Evolutionary conservation across 2,797 vertebrate species (phyloP).

Genomic region (Perodicticus potto): DNA sequence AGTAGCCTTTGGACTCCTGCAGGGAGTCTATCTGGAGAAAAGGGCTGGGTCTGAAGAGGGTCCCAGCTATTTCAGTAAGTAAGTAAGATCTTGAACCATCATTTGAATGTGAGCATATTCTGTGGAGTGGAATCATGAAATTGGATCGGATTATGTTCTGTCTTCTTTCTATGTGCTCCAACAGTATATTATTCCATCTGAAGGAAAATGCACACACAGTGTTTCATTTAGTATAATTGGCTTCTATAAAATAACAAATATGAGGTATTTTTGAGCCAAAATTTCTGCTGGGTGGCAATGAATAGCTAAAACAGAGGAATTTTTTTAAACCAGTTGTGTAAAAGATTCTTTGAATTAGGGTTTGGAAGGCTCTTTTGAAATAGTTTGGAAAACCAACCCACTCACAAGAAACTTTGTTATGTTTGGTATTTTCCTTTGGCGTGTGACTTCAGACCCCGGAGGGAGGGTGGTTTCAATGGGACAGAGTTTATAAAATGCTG

Average conservation of each 20-base stretch:
- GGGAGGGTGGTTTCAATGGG: neutral
- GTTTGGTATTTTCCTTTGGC: slow-evolving; percentile 46
- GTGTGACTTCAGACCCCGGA: neutral
- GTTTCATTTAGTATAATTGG: neutral
- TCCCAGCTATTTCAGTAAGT: neutral
- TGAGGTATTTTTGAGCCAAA: neutral
- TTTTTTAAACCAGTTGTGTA: neutral
- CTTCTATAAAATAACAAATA: slow-evolving; percentile 50
- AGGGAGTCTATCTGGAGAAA: neutral
- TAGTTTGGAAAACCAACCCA: slow-evolving; percentile 45
- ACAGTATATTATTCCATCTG: neutral
- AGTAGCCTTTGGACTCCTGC: neutral
- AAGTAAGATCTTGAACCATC: neutral
- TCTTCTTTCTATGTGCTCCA: neutral
- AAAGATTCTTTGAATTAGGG: neutral
- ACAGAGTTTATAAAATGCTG: slow-evolving; percentile 8
- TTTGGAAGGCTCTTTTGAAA: slow-evolving; percentile 33
- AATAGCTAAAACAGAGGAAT: slow-evolving; percentile 50
- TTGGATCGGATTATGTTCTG: neutral
- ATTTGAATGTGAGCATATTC: neutral
- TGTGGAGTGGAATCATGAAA: neutral
- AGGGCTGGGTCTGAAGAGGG: neutral
- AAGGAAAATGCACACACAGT: neutral
- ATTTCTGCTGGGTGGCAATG: neutral
- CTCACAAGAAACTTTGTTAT: slow-evolving; percentile 19